Conservation (phyloP, 2,797 vertebrate species). For the Lepidocolaptes lacrymiger region DNA sequence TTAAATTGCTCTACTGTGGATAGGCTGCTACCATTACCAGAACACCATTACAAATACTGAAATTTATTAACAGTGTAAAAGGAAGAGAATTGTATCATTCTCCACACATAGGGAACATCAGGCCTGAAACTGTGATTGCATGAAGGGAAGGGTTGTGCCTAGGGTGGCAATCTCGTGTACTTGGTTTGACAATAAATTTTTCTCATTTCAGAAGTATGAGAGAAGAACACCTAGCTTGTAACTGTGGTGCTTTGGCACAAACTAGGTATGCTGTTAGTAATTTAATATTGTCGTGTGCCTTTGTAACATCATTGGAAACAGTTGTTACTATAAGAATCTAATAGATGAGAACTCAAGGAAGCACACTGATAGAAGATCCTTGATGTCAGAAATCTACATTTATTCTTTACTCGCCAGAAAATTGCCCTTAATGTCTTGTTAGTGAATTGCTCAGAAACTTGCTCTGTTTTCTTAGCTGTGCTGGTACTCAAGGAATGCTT, state of each 20-base stretch:
- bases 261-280: fast-evolving
- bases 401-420: not conserved
- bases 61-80: not conserved
- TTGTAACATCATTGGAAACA: not conserved
- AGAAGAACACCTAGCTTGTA: not conserved
- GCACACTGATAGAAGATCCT: not conserved
- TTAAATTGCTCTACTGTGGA: not conserved
- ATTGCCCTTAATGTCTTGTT: not conserved
- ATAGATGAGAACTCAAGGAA: not conserved
- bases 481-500: not conserved
- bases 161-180: not conserved
- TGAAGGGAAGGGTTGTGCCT: not conserved
- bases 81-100: not conserved
- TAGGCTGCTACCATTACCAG: not conserved
- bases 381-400: not conserved
- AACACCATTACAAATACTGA: not conserved
- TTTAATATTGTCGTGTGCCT: not conserved
- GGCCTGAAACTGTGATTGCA: not conserved
- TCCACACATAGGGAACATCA: not conserved
- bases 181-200: not conserved
- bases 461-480: not conserved
- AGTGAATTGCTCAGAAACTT: not conserved
- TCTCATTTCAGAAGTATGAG: not conserved
- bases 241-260: not conserved
- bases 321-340: not conserved